Evolutionary conservation across 2,888 invertebrate genomes (phyloP).

Genomic region (Cataglyphis albicans): DNA sequence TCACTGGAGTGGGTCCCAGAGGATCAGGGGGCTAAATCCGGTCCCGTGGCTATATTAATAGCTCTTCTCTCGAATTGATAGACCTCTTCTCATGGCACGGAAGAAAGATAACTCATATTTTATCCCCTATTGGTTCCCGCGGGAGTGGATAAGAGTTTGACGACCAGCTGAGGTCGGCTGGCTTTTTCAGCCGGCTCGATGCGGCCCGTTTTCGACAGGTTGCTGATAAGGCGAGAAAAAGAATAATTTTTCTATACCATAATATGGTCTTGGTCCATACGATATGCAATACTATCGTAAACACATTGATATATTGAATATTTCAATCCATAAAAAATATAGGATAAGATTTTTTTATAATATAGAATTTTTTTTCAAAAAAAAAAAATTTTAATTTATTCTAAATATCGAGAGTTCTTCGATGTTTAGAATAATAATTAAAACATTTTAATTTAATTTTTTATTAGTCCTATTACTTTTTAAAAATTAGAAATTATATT

Average conservation of each 20-base stretch:
- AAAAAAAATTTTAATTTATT: neutral
- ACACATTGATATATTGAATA: neutral
- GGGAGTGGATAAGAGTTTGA: slow-evolving; percentile 81
- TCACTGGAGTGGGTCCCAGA: slow-evolving; percentile 75
- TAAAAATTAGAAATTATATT: neutral
- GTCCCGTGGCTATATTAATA: slow-evolving; percentile 83
- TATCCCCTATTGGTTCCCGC: slow-evolving; percentile 80
- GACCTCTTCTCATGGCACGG: slow-evolving; percentile 74
- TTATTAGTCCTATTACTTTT: neutral
- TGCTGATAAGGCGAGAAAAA: slow-evolving; percentile 53
- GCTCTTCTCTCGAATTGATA: slow-evolving; percentile 83
- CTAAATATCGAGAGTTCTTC: neutral
- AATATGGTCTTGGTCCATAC: neutral
- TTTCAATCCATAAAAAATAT: neutral
- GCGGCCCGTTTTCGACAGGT: slow-evolving; percentile 56
- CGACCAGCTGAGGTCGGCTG: slow-evolving; percentile 80
- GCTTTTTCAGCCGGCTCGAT: slow-evolving; percentile 69
- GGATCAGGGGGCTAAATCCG: slow-evolving; percentile 78
- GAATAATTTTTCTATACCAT: slow-evolving; percentile 25
- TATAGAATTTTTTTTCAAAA: neutral
- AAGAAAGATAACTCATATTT: slow-evolving; percentile 79
- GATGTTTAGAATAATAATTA: neutral
- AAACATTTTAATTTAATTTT: neutral
- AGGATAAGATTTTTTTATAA: neutral
- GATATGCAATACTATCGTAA: neutral